Evolutionary conservation across 2,797 vertebrate species (phyloP), one percentile per base, ranked within the genome.

Genomic region (Acrossocheilus wenchowensis): DNA sequence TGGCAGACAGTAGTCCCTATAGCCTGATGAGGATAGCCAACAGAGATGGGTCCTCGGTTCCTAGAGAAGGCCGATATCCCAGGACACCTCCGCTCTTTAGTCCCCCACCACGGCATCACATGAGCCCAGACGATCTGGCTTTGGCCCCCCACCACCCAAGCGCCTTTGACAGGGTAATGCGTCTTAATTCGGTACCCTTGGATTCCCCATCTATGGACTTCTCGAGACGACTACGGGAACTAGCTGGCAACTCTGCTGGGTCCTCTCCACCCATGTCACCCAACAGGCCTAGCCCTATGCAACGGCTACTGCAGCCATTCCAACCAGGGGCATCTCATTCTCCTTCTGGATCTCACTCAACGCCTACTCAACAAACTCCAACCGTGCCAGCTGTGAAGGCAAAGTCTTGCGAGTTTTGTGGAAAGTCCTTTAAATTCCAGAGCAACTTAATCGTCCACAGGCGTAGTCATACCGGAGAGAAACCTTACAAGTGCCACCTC

Each of bases 401-500:
- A 89, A 99, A 99, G 95, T 99, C 98, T 14, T 99, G 98, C 15
- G 98, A 99, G 94, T 99, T 99, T 94, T 99, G 98, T 34, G 98
- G 98, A 89, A 99, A 99, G 96, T 97, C 97, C 78, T 99, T 99
- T 95, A 99, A 99, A 94, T 99, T 99, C 95, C 98, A 99, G 96
- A 99, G 98, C 94, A 99, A 99, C 95, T 94, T 99, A 92, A 98
- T 99, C 23, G 98, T 99, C 88, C 98, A 99, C 92, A 96, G 98
- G 90, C 96, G 98, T 82, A 99, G 98, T 96, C 98, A 99, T 95
- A 99, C 98, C 0, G 98, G 98, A 85, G 98, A 99, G 93, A 99
- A 99, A 95, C 98, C 98, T 88, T 99, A 99, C 93, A 99, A 99
- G 93, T 99, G 98, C 95, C 97, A 97, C 95, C 96, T 99, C 88